These are phyloP conservation scores for Thalassarche chlororhynchos DNA, from an alignment of 2,113 vertebrate genomes.

Conservation along the genomic window DNA sequence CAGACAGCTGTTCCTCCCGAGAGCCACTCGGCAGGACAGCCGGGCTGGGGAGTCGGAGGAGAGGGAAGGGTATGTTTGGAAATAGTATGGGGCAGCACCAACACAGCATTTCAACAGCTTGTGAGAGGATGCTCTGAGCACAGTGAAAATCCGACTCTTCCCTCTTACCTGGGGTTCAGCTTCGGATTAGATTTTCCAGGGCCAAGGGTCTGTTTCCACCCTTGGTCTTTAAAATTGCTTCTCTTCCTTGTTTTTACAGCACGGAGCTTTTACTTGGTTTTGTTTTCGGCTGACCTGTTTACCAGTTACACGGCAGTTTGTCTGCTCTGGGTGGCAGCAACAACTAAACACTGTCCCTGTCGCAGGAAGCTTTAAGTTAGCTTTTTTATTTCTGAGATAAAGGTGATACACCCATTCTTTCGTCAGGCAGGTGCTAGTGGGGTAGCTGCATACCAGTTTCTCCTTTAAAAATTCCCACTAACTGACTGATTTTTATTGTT, in stretches of 20 bases:
- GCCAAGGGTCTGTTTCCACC: neutral
- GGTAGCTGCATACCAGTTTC: neutral
- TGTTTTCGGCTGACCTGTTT: neutral
- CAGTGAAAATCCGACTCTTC: accelerated
- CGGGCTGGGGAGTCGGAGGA: neutral
- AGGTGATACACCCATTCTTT: neutral
- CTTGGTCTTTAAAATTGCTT: neutral
- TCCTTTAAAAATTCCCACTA: neutral
- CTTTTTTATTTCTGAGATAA: neutral
- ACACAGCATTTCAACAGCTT: neutral
- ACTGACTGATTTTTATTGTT: neutral
- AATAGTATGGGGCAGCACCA: neutral
- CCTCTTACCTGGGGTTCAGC: neutral
- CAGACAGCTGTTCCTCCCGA: neutral
- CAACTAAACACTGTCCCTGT: neutral
- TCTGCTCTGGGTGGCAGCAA: neutral
- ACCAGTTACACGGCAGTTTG: neutral
- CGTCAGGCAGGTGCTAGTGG: neutral
- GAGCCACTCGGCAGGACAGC: neutral
- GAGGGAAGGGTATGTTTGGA: neutral
- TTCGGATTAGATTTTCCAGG: neutral
- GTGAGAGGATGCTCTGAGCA: neutral
- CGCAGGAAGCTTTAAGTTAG: neutral
- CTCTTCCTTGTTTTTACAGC: neutral
- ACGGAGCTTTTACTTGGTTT: neutral